Conservation (phyloP, 2,888 invertebrate genomes). For the Cabera pusaria region DNA sequence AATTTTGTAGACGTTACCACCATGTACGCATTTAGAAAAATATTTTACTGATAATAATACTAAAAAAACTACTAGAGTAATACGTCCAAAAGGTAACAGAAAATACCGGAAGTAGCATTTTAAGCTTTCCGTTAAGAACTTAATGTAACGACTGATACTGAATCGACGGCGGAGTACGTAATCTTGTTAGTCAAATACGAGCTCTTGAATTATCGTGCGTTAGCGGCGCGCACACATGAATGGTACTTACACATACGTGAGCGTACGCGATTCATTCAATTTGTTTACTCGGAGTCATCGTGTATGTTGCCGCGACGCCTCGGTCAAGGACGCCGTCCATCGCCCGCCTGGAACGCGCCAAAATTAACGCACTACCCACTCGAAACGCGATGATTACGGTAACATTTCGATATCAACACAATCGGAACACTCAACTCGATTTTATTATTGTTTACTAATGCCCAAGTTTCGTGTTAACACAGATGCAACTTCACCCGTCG, state of each 20-base stretch:
- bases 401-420: constrained; percentile 21
- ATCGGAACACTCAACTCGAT: constrained; percentile 19
- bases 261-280: constrained; percentile 80
- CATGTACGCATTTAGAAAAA: too few relatives aligned
- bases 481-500: constrained; percentile 24
- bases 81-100: too few relatives aligned
- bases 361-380: constrained; percentile 39
- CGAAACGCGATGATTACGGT: constrained; percentile 40
- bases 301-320: constrained; percentile 54
- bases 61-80: too few relatives aligned
- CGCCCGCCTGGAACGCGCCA: constrained; percentile 54
- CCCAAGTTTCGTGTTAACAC: constrained; percentile 41
- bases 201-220: constrained; percentile 71
- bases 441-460: constrained; percentile 51
- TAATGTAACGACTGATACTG: constrained; percentile 25
- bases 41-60: too few relatives aligned
- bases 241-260: constrained; percentile 67
- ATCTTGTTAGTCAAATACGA: constrained; percentile 64
- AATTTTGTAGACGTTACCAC: too few relatives aligned
- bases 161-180: constrained; percentile 36
- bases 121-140: constrained; percentile 26
- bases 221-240: constrained; percentile 76
- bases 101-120: constrained; percentile 6
- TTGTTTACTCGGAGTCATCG: constrained; percentile 69
- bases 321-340: constrained; percentile 76